These are phyloP conservation scores for Neuroterus valhalla DNA, from an alignment of 1,140 invertebrate genomes.

Conservation along the genomic window DNA sequence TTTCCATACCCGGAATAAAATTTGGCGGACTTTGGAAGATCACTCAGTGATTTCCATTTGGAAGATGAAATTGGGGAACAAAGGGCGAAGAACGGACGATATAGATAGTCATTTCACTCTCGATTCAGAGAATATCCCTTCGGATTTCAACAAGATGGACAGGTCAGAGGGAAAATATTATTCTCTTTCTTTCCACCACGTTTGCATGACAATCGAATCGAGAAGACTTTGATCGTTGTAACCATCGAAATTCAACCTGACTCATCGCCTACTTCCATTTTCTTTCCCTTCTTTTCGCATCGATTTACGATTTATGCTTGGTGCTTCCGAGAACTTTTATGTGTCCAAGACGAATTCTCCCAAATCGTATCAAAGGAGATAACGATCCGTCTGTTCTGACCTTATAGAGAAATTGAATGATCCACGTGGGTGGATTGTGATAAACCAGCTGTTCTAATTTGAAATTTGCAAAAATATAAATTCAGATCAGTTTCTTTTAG, in stretches of 20 bases:
- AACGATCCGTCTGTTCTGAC: too few relatives aligned
- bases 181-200: background rate
- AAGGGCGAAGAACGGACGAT: background rate
- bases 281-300: background rate
- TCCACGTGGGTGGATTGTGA: too few relatives aligned
- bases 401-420: too few relatives aligned
- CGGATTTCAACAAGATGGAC: background rate
- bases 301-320: background rate
- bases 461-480: too few relatives aligned
- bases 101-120: background rate
- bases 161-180: background rate
- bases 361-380: too few relatives aligned
- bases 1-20: background rate
- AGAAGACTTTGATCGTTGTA: slow-evolving; percentile 14
- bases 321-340: too few relatives aligned
- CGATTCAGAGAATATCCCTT: background rate
- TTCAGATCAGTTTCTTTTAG: too few relatives aligned
- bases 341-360: too few relatives aligned
- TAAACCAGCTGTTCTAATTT: too few relatives aligned
- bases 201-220: slow-evolving; percentile 20
- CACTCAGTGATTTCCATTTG: background rate
- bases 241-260: slow-evolving; percentile 4
- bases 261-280: slow-evolving; percentile 15
- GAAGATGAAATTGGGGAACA: background rate
- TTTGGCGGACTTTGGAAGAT: background rate